These are phyloP conservation scores for Zaprionus nigranus DNA, from an alignment of 1,140 invertebrate genomes.

Conservation along the genomic window DNA sequence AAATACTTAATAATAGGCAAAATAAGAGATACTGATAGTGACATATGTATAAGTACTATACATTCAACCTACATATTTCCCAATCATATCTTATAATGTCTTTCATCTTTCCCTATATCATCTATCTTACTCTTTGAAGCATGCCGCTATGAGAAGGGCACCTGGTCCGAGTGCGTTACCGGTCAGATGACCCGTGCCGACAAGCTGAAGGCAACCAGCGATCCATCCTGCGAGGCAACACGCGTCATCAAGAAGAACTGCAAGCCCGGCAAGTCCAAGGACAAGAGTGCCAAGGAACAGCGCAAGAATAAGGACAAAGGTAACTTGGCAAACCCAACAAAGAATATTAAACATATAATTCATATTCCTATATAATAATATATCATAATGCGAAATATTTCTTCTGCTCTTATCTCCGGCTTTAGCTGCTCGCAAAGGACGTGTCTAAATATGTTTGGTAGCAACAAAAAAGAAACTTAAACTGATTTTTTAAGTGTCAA, in stretches of 20 bases:
- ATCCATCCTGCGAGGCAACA: constrained; percentile 89
- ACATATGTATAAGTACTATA: no score
- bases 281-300: constrained; percentile 83
- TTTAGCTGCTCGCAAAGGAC: constrained; percentile 79
- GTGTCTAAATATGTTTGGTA: constrained; percentile 68
- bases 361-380: neutral
- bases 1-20: no score
- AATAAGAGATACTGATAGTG: neutral
- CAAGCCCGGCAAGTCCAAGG: constrained; percentile 86
- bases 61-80: neutral
- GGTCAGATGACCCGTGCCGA: constrained; percentile 89
- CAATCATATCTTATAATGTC: neutral
- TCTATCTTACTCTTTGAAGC: constrained; percentile 59
- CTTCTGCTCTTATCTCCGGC: constrained; percentile 25
- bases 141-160: constrained; percentile 92
- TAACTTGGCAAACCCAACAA: constrained; percentile 24
- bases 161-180: constrained; percentile 92
- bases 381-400: neutral
- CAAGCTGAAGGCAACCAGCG: constrained; percentile 89
- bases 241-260: constrained; percentile 90
- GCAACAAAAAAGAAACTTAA: constrained; percentile 6
- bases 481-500: constrained; percentile 55
- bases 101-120: neutral
- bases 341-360: neutral
- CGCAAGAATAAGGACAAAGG: constrained; percentile 84